phyloP scores from a whole-genome alignment of 2,888 invertebrate genomes.

The Asteroscopus sphinx region DNA sequence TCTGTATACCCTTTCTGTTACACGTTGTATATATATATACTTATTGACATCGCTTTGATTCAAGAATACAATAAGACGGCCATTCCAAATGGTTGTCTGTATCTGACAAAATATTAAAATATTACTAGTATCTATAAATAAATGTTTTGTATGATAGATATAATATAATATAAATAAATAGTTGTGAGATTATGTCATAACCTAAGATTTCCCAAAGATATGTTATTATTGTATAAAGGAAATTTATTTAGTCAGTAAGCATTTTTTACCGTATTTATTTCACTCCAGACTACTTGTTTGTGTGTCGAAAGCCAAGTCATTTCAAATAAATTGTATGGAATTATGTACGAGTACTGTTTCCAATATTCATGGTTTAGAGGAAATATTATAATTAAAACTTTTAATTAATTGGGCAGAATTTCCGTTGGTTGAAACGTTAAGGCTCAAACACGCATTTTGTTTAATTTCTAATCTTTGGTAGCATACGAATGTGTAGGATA shows the following conservation, averaged over 20 bases:
- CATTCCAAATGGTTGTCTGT: slow-evolving; percentile 62
- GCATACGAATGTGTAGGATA: slow-evolving; percentile 31
- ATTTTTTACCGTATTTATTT: slow-evolving; percentile 30
- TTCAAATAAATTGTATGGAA: not conserved
- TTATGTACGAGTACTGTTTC: slow-evolving; percentile 1
- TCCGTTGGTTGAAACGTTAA: slow-evolving; percentile 11
- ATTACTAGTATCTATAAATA: slow-evolving; percentile 54
- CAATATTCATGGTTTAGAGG: slow-evolving; percentile 1
- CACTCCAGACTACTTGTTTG: slow-evolving; percentile 13
- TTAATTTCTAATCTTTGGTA: slow-evolving; percentile 34
- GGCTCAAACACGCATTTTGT: slow-evolving; percentile 25
- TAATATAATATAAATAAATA: no score
- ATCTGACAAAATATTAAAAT: slow-evolving; percentile 56
- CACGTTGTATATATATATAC: no score
- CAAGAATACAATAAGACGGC: slow-evolving; percentile 44
- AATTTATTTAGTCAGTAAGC: slow-evolving; percentile 40
- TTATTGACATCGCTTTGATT: slow-evolving; percentile 47
- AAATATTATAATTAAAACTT: slow-evolving; percentile 4
- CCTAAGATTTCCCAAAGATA: slow-evolving; percentile 61
- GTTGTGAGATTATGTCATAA: slow-evolving; percentile 39
- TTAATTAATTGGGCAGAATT: slow-evolving; percentile 10
- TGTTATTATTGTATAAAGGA: slow-evolving; percentile 41
- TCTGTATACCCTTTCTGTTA: no score
- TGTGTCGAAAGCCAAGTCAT: not conserved
- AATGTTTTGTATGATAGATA: slow-evolving; percentile 63